Conservation (phyloP, 2,888 invertebrate species). For the Monopis laevigella region DNA sequence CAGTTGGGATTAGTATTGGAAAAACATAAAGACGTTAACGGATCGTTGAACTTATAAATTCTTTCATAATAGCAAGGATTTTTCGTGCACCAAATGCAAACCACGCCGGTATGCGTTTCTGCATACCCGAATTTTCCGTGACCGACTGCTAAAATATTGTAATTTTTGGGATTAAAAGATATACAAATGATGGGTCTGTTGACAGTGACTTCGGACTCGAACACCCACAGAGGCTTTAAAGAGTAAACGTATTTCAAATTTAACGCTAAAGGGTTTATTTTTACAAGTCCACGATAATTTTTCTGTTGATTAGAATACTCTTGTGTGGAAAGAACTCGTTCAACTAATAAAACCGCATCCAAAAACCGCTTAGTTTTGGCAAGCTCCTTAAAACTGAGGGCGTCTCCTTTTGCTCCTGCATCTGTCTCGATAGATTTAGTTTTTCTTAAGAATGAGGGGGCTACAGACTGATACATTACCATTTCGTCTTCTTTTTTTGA, state of each 20-base stretch:
- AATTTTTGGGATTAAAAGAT: slow-evolving; percentile 73
- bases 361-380: slow-evolving; percentile 51
- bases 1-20: slow-evolving; percentile 74
- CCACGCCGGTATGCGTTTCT: slow-evolving; percentile 67
- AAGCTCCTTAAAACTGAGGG: slow-evolving; percentile 36
- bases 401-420: slow-evolving; percentile 18
- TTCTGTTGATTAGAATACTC: slow-evolving; percentile 74
- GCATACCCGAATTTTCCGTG: slow-evolving; percentile 75
- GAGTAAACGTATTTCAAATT: slow-evolving; percentile 74
- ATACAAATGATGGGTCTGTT: slow-evolving; percentile 70
- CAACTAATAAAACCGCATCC: slow-evolving; percentile 71
- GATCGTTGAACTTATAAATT: slow-evolving; percentile 67
- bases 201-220: slow-evolving; percentile 57
- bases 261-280: slow-evolving; percentile 69
- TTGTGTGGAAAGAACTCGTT: slow-evolving; percentile 77
- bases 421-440: slow-evolving; percentile 22
- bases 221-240: slow-evolving; percentile 74
- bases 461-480: slow-evolving; percentile 51
- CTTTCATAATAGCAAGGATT: slow-evolving; percentile 83
- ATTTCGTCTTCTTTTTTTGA: slow-evolving; percentile 50
- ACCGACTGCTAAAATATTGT: slow-evolving; percentile 77
- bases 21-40: slow-evolving; percentile 77
- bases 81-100: slow-evolving; percentile 83
- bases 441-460: slow-evolving; percentile 36
- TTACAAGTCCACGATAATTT: slow-evolving; percentile 71